Evolutionary conservation across 2,797 vertebrate genomes (phyloP).

Genomic region (Numenius phaeopus): DNA sequence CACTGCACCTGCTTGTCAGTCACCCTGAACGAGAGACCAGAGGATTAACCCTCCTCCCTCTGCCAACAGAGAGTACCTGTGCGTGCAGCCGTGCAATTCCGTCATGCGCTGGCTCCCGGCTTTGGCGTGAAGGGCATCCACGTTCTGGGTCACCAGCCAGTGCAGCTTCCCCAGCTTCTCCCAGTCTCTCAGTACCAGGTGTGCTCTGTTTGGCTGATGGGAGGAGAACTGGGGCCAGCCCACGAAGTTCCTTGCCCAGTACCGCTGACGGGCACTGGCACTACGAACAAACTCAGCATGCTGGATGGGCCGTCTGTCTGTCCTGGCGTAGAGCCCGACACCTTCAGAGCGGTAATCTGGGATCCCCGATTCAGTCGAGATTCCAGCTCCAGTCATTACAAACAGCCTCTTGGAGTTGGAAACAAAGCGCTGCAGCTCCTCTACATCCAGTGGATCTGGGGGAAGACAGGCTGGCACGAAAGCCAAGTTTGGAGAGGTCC

Average conservation of each 20-base stretch:
- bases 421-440: conserved; percentile 88
- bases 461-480: conserved; percentile 89
- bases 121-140: conserved; percentile 93
- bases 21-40: rapidly evolving
- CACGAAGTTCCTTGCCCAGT: conserved; percentile 97
- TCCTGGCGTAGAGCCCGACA: conserved; percentile 92
- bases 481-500: neutral
- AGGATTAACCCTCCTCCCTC: neutral
- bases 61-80: conserved; percentile 83
- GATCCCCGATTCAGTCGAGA: conserved; percentile 97
- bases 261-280: conserved; percentile 87
- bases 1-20: neutral
- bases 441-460: conserved; percentile 77
- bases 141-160: conserved; percentile 98
- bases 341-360: conserved; percentile 96
- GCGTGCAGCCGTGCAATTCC: conserved; percentile 92
- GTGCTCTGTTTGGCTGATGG: conserved; percentile 88
- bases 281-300: conserved; percentile 89
- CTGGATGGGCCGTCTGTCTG: conserved; percentile 89
- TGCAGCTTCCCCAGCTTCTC: conserved; percentile 88
- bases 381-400: conserved; percentile 91
- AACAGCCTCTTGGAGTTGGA: conserved; percentile 84
- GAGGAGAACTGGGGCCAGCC: conserved; percentile 95
- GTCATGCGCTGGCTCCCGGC: conserved; percentile 89
- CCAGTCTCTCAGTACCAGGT: conserved; percentile 86